phyloP scores from a whole-genome alignment of 2,113 vertebrate species.

The Dendrocopos noguchii region DNA sequence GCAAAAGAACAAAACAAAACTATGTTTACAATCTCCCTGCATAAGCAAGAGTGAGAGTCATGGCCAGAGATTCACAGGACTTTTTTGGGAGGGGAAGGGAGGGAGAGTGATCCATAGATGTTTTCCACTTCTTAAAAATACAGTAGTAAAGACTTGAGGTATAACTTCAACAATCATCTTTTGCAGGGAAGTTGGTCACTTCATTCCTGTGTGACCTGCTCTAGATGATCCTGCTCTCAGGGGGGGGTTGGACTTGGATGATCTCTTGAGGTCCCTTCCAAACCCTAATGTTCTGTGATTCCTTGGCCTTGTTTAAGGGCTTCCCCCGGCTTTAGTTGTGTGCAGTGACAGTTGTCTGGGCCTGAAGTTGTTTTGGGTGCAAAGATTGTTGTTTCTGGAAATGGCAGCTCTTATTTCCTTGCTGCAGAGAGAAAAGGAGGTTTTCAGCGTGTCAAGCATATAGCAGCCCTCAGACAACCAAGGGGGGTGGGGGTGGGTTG shows the following conservation, averaged over 20 bases:
- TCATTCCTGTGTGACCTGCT: neutral
- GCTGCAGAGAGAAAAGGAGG: constrained; percentile 34
- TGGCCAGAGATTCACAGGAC: constrained; percentile 39
- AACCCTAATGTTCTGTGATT: neutral
- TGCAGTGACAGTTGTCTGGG: constrained; percentile 42
- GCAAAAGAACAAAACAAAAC: too few species aligned
- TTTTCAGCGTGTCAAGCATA: rapidly evolving
- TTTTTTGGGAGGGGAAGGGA: neutral
- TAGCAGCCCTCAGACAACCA: rapidly evolving
- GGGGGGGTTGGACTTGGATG: too few species aligned
- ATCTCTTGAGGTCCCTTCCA: too few species aligned
- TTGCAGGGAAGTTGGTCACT: constrained; percentile 57
- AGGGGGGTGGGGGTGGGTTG: rapidly evolving
- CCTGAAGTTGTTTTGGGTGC: constrained; percentile 32
- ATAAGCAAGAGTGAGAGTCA: constrained; percentile 47
- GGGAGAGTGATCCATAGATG: neutral
- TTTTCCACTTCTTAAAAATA: constrained; percentile 75
- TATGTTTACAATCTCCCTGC: neutral
- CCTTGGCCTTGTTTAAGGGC: neutral
- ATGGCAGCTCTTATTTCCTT: constrained; percentile 52
- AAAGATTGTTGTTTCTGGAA: neutral
- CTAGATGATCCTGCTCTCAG: too few species aligned
- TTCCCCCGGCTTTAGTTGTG: neutral
- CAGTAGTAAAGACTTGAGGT: constrained; percentile 95
- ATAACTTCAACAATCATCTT: constrained; percentile 82